Evolutionary conservation across 2,113 vertebrate species (phyloP), one percentile per base, ranked within the genome.

Genomic region (Axis porcinus): DNA sequence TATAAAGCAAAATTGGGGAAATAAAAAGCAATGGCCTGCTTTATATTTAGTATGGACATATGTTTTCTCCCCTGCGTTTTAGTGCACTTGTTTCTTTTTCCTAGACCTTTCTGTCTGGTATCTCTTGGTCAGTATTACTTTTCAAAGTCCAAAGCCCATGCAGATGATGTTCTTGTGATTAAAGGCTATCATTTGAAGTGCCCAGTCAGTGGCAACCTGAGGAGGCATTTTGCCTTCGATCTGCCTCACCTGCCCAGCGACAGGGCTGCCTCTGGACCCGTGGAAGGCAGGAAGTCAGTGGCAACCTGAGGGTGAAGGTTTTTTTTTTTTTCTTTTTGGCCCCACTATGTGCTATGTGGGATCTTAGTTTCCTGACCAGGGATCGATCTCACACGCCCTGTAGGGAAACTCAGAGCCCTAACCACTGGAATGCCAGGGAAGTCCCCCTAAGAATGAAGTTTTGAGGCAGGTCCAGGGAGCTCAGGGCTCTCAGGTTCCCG

Each of bases 291-390:
- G 97, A 74, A 40, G 55, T 64, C 33, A 45, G 86, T 94, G 94
- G 94, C 96, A 98, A 98, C 12, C n/a, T 79, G 67, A 96, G 67
- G 78, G 12, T 70, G 33, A 62, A 47, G 27, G 97, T 98, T 95
- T 94, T 74, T 13, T 16, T 40, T 43, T 1, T 6, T 36, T 43
- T 76, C 21, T 14, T 76, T 76, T 43, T 27, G 36, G 70, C 21
- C 70, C 23, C 70, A 43, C 36, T 43, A 76, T 43, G 70, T 6
- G 2, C 36, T 36, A 27, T 76, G 21, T 76, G 70, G 36, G 23
- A 76, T 43, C 36, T 70, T 76, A 27, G 36, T 27, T 76, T 76
- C 36, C 70, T 76, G 36, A 43, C 36, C 23, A 76, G 36, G 70
- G 36, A 76, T 76, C 19, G 1, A 70, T 70, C 67, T 23, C 67